A percentile compares a stretch with the other conserved stretches of the same genome.
phyloP scores from a whole-genome alignment of 2,113 vertebrate genomes.

The Caranx melampygus region DNA sequence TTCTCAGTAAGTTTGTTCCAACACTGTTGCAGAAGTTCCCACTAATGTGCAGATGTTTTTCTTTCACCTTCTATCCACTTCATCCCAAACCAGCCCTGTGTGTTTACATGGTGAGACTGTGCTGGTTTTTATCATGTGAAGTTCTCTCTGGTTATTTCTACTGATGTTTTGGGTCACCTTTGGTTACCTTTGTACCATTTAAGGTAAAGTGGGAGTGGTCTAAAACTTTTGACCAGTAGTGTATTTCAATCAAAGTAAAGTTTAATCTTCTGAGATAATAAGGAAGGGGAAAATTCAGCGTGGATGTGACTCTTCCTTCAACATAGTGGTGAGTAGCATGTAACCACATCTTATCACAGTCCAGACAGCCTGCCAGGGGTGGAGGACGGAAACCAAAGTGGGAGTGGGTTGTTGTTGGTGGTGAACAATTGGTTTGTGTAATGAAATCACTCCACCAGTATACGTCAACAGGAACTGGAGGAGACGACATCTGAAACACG shows the following conservation, averaged over 20 bases:
- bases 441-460: conserved; percentile 33
- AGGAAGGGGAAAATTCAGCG: background rate
- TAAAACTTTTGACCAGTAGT: too few relatives aligned
- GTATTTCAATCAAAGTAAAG: background rate
- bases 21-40: too few relatives aligned
- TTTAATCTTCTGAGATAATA: background rate
- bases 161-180: too few relatives aligned
- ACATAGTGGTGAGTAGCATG: conserved; percentile 1
- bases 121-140: too few relatives aligned
- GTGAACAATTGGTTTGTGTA: conserved; percentile 18
- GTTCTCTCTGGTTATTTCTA: too few relatives aligned
- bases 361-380: background rate
- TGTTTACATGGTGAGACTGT: too few relatives aligned
- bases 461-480: conserved; percentile 23
- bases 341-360: background rate
- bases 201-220: too few relatives aligned
- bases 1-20: too few relatives aligned
- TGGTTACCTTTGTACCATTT: too few relatives aligned
- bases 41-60: too few relatives aligned
- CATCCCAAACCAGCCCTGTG: too few relatives aligned
- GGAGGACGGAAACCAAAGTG: background rate
- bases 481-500: conserved; percentile 1
- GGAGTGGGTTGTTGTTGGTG: background rate
- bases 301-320: background rate
- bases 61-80: too few relatives aligned